Conservation (phyloP, 2,888 invertebrate genomes). For the Latrodectus hesperus region DNA sequence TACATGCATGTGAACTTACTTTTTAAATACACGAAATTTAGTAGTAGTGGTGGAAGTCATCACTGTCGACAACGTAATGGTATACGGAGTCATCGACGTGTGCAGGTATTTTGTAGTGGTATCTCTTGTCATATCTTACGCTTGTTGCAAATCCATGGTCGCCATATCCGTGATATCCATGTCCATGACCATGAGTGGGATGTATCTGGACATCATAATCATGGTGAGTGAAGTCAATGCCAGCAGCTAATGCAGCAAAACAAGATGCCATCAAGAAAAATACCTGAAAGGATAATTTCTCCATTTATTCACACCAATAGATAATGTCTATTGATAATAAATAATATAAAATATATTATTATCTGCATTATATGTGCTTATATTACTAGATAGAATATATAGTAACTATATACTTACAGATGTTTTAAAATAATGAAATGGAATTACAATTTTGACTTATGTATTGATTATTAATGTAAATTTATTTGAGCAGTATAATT, state of each 20-base stretch:
- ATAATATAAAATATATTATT: no score
- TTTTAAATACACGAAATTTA: no score
- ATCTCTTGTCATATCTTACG: slow-evolving; percentile 49
- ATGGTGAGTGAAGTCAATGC: slow-evolving; percentile 6
- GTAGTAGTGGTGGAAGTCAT: slow-evolving; percentile 18
- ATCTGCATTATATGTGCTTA: no score
- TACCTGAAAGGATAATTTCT: not conserved
- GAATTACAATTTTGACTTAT: no score
- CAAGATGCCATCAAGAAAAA: not conserved
- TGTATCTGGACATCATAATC: slow-evolving; percentile 58
- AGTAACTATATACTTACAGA: no score
- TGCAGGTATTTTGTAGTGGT: slow-evolving; percentile 46
- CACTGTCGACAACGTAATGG: slow-evolving; percentile 37
- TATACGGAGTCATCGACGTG: slow-evolving; percentile 41
- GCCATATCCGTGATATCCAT: slow-evolving; percentile 13
- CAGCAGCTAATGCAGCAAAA: not conserved
- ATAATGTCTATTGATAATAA: no score
- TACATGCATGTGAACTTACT: no score
- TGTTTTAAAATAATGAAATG: no score
- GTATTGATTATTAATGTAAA: no score
- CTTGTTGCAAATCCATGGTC: slow-evolving; percentile 58
- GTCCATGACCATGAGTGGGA: slow-evolving; percentile 34
- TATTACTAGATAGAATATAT: no score
- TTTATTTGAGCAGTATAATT: no score
- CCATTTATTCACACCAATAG: not conserved